phyloP scores from a whole-genome alignment of 2,888 invertebrate species.

The Mellilla xanthometata region DNA sequence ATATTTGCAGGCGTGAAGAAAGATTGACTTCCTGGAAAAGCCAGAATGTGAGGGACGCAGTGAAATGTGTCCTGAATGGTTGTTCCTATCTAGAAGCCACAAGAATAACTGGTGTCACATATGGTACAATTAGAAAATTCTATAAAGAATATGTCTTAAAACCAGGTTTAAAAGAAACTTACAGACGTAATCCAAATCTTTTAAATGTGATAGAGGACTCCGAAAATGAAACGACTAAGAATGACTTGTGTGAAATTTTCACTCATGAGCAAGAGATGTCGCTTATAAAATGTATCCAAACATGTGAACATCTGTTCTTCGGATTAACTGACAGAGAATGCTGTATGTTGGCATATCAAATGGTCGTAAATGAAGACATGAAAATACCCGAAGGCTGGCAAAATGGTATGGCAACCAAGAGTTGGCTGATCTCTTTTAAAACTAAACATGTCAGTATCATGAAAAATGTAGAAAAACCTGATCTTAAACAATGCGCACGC shows the following conservation, averaged over 20 bases:
- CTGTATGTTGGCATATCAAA: constrained; percentile 14
- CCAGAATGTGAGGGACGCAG: not conserved
- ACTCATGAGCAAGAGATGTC: not conserved
- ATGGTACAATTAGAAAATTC: not conserved
- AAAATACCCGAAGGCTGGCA: constrained; percentile 10
- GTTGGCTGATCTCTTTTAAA: constrained; percentile 2
- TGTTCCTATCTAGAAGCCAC: not conserved
- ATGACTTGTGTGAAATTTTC: not conserved
- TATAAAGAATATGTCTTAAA: not conserved
- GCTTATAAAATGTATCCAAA: not conserved
- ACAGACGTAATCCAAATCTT: not conserved
- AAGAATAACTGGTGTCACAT: not conserved
- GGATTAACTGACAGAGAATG: constrained; percentile 11
- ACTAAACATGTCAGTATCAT: not conserved
- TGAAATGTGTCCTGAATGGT: not conserved
- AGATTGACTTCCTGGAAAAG: not conserved
- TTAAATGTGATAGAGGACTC: not conserved
- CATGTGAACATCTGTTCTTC: constrained; percentile 2
- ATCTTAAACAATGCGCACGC: not conserved
- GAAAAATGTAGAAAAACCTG: constrained; percentile 1
- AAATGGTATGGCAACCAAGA: constrained; percentile 1
- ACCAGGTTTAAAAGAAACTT: not conserved
- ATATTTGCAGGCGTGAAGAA: not conserved
- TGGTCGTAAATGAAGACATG: not conserved
- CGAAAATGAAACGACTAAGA: too few relatives aligned